Base-by-base conservation (phyloP, 2,797 vertebrate genomes). In the Pseudopleuronectes americanus region DNA sequence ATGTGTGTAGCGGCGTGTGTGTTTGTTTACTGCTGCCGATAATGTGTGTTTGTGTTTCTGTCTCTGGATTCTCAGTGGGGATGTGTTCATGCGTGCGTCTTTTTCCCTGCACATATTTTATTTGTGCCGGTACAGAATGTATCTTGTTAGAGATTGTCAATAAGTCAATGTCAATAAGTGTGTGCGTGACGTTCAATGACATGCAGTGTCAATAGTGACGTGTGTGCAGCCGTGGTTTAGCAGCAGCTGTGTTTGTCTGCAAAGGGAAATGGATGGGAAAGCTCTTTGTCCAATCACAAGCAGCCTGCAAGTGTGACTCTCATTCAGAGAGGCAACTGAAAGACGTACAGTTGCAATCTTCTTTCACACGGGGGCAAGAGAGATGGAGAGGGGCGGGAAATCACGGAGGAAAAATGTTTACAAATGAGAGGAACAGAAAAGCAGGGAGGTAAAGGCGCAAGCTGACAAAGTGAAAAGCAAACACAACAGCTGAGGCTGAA, bases 161-260 rank as follows among this genome's bases (percentile, higher is more conserved):
- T 81, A 81, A 61, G 53, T 66, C 55, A 60, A 49, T 48, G 22
- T 58, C 56, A 60, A 70, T 63, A 45, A 26, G 43, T 43, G 63
- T 16, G 16, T 9, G 22, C 3, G 13, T 57, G 57, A 33, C 60
- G 79, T 81, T 87, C 49, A 65, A 49, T 36, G 60, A 1, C 1
- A 43, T 28, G 33, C 60, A 28, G 9, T 67, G 72, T 84, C 65
- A 87, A 61, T 63, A 73, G 47, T 17, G 1, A 56, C 23, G 45
- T 66, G 56, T 38, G 60, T 75, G 64, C 61, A 61, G 28, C 19
- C 47, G 59, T 85, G 71, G 71, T 90, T 89, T 79, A 74, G 83
- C 82, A 89, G 86, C 91, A 91, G 91, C 91, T 92, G 90, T 86
- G 85, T 86, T 92, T 89, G 77, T 81, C 77, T 83, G 71, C 70